A percentile compares a stretch with the other conserved stretches of the same genome.
These are phyloP conservation scores for Diorhabda sublineata DNA, from an alignment of 1,140 invertebrate species.

Conservation along the genomic window DNA sequence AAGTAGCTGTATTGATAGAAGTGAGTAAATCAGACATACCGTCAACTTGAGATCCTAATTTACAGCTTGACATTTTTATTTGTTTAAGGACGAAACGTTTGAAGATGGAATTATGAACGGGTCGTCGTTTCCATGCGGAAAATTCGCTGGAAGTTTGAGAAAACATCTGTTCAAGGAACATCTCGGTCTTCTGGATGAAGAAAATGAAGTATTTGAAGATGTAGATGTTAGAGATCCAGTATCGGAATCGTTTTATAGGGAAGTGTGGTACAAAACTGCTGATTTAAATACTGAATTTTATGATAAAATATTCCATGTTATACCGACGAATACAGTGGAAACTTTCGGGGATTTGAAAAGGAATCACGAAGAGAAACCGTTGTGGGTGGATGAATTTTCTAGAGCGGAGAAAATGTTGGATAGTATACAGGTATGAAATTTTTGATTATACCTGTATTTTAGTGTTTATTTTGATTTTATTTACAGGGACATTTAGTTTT, in stretches of 20 bases:
- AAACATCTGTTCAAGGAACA: slow-evolving; percentile 89
- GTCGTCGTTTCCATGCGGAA: slow-evolving; percentile 71
- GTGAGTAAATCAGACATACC: slow-evolving; percentile 44
- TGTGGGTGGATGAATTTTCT: slow-evolving; percentile 66
- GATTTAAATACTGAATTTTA: slow-evolving; percentile 78
- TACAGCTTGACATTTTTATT: slow-evolving; percentile 1
- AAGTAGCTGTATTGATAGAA: slow-evolving; percentile 83
- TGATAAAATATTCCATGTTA: slow-evolving; percentile 82
- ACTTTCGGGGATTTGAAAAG: slow-evolving; percentile 69
- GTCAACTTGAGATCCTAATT: neutral
- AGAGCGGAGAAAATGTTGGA: slow-evolving; percentile 65
- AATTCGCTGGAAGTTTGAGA: slow-evolving; percentile 78
- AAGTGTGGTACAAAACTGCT: slow-evolving; percentile 75
- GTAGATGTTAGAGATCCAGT: slow-evolving; percentile 71
- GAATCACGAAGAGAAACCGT: slow-evolving; percentile 62
- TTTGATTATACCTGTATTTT: neutral
- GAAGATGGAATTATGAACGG: slow-evolving; percentile 77
- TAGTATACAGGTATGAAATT: slow-evolving; percentile 59
- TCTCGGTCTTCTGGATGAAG: slow-evolving; percentile 59
- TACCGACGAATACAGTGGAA: slow-evolving; percentile 75
- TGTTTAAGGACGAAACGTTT: slow-evolving; percentile 72
- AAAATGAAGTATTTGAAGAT: slow-evolving; percentile 46
- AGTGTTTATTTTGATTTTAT: neutral
- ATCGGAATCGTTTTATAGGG: slow-evolving; percentile 69
- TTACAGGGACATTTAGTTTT: slow-evolving; percentile 79